Percentiles rank a stretch among this genome's conserved stretches.
Conservation (phyloP, 2,113 vertebrate species). For the Eublepharis macularius region DNA sequence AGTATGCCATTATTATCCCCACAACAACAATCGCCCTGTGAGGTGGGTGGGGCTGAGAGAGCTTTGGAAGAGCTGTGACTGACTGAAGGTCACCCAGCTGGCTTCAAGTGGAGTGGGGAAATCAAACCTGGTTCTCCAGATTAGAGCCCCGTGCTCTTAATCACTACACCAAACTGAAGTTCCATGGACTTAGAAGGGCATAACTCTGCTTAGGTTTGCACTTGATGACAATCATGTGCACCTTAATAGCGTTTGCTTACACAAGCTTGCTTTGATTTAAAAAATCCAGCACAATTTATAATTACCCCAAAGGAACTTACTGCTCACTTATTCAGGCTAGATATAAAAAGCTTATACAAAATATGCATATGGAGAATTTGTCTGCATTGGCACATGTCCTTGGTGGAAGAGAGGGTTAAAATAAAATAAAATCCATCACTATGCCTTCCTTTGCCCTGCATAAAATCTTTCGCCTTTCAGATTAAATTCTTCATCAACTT, state of each 20-base stretch:
- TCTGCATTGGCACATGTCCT: not conserved
- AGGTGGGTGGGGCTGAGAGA: too few species aligned
- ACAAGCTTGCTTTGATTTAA: not conserved
- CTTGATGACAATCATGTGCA: not conserved
- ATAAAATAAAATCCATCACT: not conserved
- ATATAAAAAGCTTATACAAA: slow-evolving; percentile 8
- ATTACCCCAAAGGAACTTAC: not conserved
- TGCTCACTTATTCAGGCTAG: slow-evolving; percentile 12
- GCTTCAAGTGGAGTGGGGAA: too few species aligned
- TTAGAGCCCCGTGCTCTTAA: too few species aligned
- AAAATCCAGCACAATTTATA: slow-evolving; percentile 1
- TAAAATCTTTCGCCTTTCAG: slow-evolving; percentile 22
- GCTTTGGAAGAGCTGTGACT: too few species aligned
- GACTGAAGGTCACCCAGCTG: too few species aligned
- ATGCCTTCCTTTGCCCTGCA: not conserved
- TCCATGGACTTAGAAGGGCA: too few species aligned
- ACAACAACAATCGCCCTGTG: too few species aligned
- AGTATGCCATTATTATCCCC: too few species aligned
- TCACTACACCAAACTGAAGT: too few species aligned
- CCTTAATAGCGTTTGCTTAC: not conserved
- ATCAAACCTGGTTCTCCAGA: too few species aligned
- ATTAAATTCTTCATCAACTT: slow-evolving; percentile 5
- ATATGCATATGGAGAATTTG: slow-evolving; percentile 10
- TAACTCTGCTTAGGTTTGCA: not conserved
- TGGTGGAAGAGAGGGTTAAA: not conserved